Base-by-base conservation (phyloP, 1,140 invertebrate species). In the Ptiloglossa arizonensis region DNA sequence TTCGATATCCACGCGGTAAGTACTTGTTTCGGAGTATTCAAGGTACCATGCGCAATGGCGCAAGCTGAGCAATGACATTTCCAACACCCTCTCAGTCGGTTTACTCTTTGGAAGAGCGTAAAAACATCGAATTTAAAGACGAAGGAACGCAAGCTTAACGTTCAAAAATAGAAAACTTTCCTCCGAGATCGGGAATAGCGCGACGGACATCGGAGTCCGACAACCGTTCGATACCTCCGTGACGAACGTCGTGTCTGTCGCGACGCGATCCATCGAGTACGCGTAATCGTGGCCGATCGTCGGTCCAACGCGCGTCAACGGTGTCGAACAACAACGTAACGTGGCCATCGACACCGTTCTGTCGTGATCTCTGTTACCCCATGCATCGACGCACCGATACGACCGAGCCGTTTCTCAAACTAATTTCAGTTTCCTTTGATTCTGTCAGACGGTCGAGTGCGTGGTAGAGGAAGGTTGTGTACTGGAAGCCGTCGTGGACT, bases 371-470 rank as follows among this genome's bases (percentile, higher is more conserved):
- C 27, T 2, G 50, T 15, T 6, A 15, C 1, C 4, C 22, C 41
- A 13, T 22, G 38, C 64, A 19, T 46, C 63, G n/a, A n/a, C 41
- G 56, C 64, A 35, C 50, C 32, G 0, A 6, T 13, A 41, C 27
- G 57, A 27, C 17, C 29, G 0, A 44, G 57, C 76, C 72, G 64
- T 75, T 79, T 88, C 88, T 92, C 91, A 92, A 69, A 86, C 86
- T 44, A 87, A 68, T 75, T 87, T 90, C 35, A 72, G 63, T 68
- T 81, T 82, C 44, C 63, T 80, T 79, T 86, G 86, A 90, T 82
- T 87, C 80, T 89, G 92, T 93, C 92, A 93, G 87, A 92, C 91
- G 76, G 88, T 89, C 68, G 92, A 90, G 70, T 92, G 90, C 19
- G 89, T 84, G 27, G 88, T 90, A 46, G 87, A 87, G 67, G 90